Conservation (phyloP, 2,888 invertebrate species). For the Patella depressa region DNA sequence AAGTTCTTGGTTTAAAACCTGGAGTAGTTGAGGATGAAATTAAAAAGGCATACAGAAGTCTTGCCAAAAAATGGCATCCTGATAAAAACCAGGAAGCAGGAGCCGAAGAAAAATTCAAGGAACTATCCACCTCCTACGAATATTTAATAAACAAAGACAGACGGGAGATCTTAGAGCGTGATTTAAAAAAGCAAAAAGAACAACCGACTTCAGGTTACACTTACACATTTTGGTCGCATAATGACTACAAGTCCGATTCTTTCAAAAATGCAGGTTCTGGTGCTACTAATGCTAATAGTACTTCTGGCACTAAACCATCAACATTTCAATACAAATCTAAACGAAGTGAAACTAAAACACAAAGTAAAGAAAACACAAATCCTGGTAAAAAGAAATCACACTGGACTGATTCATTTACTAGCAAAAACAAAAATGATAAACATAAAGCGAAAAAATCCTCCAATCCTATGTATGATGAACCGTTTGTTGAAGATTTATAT, state of each 20-base stretch:
- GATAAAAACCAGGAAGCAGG: slow-evolving; percentile 64
- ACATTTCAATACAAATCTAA: background rate
- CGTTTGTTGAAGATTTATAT: slow-evolving; percentile 19
- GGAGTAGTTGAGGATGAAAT: slow-evolving; percentile 62
- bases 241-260: background rate
- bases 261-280: background rate
- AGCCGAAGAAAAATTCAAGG: slow-evolving; percentile 68
- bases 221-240: background rate
- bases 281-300: background rate
- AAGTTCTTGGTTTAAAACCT: slow-evolving; percentile 54
- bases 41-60: slow-evolving; percentile 62
- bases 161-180: slow-evolving; percentile 53
- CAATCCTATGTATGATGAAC: slow-evolving; percentile 6
- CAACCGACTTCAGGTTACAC: background rate
- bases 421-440: slow-evolving; percentile 14
- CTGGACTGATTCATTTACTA: slow-evolving; percentile 26
- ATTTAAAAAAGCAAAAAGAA: slow-evolving; percentile 41
- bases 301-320: background rate
- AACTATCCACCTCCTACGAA: slow-evolving; percentile 65
- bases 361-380: slow-evolving; percentile 21
- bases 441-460: background rate
- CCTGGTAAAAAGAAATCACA: slow-evolving; percentile 23
- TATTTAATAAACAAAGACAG: slow-evolving; percentile 56
- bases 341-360: background rate
- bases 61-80: slow-evolving; percentile 66